Evolutionary conservation across 2,888 invertebrate species (phyloP).

Genomic region (Heterodera filipjevi): DNA sequence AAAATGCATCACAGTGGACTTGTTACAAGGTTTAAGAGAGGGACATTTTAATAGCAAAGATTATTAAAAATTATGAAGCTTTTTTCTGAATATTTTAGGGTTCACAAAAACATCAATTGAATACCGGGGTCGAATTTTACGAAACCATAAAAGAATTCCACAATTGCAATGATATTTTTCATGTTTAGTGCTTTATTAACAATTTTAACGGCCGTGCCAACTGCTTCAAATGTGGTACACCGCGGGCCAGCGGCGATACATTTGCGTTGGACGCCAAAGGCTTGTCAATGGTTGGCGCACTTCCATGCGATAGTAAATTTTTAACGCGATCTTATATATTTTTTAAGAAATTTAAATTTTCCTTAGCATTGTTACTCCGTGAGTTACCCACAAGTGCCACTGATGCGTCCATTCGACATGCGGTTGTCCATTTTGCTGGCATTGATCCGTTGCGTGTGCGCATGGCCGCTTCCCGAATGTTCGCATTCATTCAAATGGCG

Average conservation of each 20-base stretch:
- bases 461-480: constrained; percentile 72
- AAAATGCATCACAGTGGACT: not conserved
- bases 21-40: not conserved
- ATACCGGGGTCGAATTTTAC: no score
- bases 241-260: constrained; percentile 63
- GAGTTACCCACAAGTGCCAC: constrained; percentile 88
- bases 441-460: constrained; percentile 31
- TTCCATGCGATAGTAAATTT: constrained; percentile 57
- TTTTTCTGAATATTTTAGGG: not conserved
- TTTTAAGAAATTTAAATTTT: no score
- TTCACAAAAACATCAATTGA: no score
- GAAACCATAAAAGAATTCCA: no score
- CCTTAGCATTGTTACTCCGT: constrained; percentile 78
- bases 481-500: constrained; percentile 80
- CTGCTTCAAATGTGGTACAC: constrained; percentile 84
- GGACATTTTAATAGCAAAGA: no score
- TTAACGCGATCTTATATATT: no score
- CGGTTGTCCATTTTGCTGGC: constrained; percentile 68
- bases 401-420: constrained; percentile 87
- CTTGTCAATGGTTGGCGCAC: constrained; percentile 52
- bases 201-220: constrained; percentile 75
- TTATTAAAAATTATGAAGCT: no score
- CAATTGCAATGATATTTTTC: not conserved
- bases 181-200: constrained; percentile 14
- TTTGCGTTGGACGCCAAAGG: constrained; percentile 53